phyloP scores from a whole-genome alignment of 2,797 vertebrate genomes.

The Onychomys leucogaster region DNA sequence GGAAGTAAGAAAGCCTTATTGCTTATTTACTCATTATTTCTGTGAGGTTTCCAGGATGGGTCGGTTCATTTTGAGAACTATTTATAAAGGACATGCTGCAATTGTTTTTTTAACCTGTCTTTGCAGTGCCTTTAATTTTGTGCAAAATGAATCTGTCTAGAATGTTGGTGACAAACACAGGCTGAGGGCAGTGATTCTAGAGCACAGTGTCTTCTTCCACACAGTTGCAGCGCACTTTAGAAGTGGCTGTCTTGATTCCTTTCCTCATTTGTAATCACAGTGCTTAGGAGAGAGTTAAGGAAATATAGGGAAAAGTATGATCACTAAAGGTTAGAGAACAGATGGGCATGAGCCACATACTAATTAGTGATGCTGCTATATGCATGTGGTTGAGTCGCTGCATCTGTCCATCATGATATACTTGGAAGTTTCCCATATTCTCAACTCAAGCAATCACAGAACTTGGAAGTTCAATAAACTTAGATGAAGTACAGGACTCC shows the following conservation, averaged over 20 bases:
- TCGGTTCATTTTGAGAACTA: conserved; percentile 48
- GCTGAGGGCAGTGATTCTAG: background rate
- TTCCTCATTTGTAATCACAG: conserved; percentile 30
- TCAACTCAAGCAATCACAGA: background rate
- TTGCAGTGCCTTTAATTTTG: background rate
- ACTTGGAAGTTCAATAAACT: background rate
- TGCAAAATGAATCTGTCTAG: conserved; percentile 1
- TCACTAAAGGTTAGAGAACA: background rate
- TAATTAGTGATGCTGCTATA: background rate
- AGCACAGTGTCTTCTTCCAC: background rate
- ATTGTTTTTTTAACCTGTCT: conserved; percentile 60
- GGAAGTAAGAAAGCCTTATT: background rate
- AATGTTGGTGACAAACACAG: background rate
- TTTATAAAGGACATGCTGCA: background rate
- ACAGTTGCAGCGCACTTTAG: background rate
- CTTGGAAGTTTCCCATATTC: background rate
- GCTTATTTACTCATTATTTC: conserved; percentile 17
- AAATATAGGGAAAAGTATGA: background rate
- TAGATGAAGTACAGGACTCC: background rate
- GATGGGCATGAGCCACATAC: background rate
- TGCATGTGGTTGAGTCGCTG: background rate
- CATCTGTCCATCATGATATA: fast-evolving
- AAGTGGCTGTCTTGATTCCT: background rate
- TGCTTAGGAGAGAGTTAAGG: background rate
- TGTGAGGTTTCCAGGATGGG: conserved; percentile 42